Evolutionary conservation across 1,140 invertebrate genomes (phyloP).

Genomic region (Cylas formicarius): DNA sequence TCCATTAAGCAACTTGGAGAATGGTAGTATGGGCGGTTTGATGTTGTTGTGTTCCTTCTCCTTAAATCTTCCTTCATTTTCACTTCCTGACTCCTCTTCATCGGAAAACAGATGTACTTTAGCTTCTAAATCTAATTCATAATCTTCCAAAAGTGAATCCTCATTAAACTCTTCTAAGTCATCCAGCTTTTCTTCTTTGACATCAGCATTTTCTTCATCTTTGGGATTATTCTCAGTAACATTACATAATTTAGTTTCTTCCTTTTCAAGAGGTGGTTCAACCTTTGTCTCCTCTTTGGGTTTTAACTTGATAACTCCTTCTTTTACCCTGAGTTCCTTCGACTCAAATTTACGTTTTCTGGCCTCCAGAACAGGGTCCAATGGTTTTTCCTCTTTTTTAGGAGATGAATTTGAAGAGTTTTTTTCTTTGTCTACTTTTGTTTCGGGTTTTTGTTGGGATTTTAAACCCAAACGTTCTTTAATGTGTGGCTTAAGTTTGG

Average conservation of each 20-base stretch:
- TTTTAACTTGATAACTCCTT: conserved; percentile 39
- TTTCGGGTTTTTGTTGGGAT: conserved; percentile 17
- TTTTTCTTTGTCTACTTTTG: conserved; percentile 17
- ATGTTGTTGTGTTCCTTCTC: conserved; percentile 20
- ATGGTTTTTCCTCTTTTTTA: conserved; percentile 19
- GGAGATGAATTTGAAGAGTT: neutral
- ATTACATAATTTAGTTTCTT: conserved; percentile 8
- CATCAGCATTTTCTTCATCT: conserved; percentile 1
- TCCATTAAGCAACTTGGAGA: conserved; percentile 27
- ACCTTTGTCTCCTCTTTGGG: conserved; percentile 25
- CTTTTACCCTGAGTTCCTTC: conserved; percentile 30
- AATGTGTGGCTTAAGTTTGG: conserved; percentile 21
- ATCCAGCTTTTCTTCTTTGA: conserved; percentile 14
- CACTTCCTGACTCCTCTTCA: conserved; percentile 36
- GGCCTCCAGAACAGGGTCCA: conserved; percentile 38
- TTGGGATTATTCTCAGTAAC: conserved; percentile 8
- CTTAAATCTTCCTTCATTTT: conserved; percentile 39
- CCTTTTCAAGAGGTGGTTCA: conserved; percentile 17
- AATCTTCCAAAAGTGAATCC: conserved; percentile 25
- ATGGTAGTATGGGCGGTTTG: conserved; percentile 21
- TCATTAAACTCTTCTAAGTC: conserved; percentile 23
- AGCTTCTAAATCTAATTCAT: conserved; percentile 24
- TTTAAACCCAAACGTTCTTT: conserved; percentile 25
- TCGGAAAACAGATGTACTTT: conserved; percentile 38
- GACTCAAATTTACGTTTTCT: conserved; percentile 37